Percentiles rank a stretch among this genome's conserved stretches.
phyloP scores from a whole-genome alignment of 1,140 invertebrate species.

The Hestina assimilis region DNA sequence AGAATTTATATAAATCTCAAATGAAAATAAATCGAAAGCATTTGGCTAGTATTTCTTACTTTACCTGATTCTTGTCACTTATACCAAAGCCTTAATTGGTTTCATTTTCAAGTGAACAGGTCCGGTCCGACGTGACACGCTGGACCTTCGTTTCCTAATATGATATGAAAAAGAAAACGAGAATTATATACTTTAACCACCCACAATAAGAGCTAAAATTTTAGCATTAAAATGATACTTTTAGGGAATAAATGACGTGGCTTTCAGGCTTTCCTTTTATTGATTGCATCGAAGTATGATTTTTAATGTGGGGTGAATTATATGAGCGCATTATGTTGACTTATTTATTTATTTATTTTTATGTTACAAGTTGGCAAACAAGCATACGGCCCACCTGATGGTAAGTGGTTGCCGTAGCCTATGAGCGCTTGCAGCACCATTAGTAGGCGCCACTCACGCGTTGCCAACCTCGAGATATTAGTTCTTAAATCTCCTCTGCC shows the following conservation, averaged over 20 bases:
- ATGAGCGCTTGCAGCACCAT: too few species aligned
- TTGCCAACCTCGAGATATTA: too few species aligned
- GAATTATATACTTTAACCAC: conserved; percentile 40
- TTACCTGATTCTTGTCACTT: conserved; percentile 33
- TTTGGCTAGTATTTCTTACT: too few species aligned
- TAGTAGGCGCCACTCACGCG: too few species aligned
- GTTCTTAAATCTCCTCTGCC: too few species aligned
- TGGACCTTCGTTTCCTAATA: conserved; percentile 51
- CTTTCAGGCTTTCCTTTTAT: conserved; percentile 9
- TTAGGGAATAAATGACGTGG: conserved; percentile 9
- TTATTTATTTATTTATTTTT: not conserved
- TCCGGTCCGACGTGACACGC: conserved; percentile 54
- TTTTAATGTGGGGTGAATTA: not conserved
- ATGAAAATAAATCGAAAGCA: not conserved
- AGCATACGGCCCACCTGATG: too few species aligned
- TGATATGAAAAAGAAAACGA: conserved; percentile 29
- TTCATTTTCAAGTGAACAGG: conserved; percentile 74
- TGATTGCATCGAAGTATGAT: not conserved
- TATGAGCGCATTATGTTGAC: too few species aligned
- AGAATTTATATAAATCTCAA: too few species aligned
- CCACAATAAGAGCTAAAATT: conserved; percentile 32
- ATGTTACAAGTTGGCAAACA: not conserved
- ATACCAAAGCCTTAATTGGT: conserved; percentile 66
- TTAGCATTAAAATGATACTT: not conserved
- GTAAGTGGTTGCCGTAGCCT: too few species aligned